Conservation (phyloP, 2,888 invertebrate genomes). For the Agonopterix alstromeriana region DNA sequence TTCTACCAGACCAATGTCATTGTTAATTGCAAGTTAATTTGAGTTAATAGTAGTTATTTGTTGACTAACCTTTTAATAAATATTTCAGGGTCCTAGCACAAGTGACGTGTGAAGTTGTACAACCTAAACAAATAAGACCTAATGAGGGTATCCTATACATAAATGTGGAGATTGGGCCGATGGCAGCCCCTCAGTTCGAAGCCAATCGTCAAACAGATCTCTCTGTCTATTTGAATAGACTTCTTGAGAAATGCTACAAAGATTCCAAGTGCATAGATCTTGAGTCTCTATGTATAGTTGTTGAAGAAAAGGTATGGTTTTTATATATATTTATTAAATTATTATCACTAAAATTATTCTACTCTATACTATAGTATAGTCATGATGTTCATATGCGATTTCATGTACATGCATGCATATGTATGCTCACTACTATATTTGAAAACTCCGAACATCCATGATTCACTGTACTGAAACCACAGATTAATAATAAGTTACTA, state of each 20-base stretch:
- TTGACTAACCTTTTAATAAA: neutral
- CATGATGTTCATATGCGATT: too few species aligned
- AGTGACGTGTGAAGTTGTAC: slow-evolving; percentile 91
- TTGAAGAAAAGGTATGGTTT: slow-evolving; percentile 88
- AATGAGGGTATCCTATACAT: slow-evolving; percentile 92
- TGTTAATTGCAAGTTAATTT: too few species aligned
- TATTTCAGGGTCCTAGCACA: slow-evolving; percentile 85
- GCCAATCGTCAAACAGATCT: slow-evolving; percentile 84
- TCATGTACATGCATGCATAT: too few species aligned
- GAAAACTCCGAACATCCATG: too few species aligned
- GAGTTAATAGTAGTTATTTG: too few species aligned
- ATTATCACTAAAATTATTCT: too few species aligned
- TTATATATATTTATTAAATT: neutral
- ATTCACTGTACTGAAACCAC: too few species aligned
- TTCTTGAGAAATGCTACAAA: slow-evolving; percentile 92
- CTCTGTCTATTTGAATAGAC: slow-evolving; percentile 84
- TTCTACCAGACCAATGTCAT: too few species aligned
- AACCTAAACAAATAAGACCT: slow-evolving; percentile 89
- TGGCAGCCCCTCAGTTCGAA: slow-evolving; percentile 92
- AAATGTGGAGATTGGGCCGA: slow-evolving; percentile 90
- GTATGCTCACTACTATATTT: too few species aligned
- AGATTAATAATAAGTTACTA: too few species aligned
- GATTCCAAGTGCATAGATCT: slow-evolving; percentile 95
- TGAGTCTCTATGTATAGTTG: slow-evolving; percentile 95
- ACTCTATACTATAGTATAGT: too few species aligned